Evolutionary conservation across 30 jellyfish, hydroid and myxozoan genomes (phyloP).

Genomic region (Aurelia sp.): DNA sequence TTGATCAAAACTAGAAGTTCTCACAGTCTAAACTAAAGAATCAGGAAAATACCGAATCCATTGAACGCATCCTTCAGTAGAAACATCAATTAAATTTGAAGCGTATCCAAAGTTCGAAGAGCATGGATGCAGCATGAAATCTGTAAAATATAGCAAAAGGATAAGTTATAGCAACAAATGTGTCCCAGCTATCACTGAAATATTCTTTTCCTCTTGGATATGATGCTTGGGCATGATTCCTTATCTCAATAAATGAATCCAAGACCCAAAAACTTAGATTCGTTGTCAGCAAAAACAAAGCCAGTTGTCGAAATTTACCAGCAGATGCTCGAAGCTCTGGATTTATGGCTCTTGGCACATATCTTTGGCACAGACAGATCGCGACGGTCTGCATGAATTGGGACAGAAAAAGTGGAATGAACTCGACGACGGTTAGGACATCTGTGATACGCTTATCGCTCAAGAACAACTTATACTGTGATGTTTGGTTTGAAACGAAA

Average conservation of each 20-base stretch:
- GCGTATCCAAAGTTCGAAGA: slow-evolving; percentile 13
- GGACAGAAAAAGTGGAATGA: not conserved
- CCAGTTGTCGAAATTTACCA: slow-evolving; percentile 11
- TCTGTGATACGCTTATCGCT: not conserved
- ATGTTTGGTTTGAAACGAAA: not conserved
- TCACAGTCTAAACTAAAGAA: too few species aligned
- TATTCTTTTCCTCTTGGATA: not conserved
- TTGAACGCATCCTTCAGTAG: too few species aligned
- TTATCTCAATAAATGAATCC: slow-evolving; percentile 36
- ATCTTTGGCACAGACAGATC: slow-evolving; percentile 1
- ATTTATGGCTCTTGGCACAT: not conserved
- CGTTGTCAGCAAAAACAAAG: slow-evolving; percentile 8
- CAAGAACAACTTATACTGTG: not conserved
- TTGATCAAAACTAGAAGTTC: too few species aligned
- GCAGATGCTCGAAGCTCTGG: not conserved
- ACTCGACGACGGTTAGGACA: not conserved
- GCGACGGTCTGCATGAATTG: not conserved
- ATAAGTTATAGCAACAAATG: not conserved
- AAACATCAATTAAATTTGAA: not conserved
- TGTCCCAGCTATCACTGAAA: slow-evolving; percentile 10
- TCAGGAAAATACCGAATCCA: too few species aligned
- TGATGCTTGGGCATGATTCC: not conserved
- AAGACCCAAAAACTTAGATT: slow-evolving; percentile 22
- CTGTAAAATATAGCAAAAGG: slow-evolving; percentile 18
- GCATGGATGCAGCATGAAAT: slow-evolving; percentile 11